Conservation (phyloP, 2,888 invertebrate genomes). For the Labia minor region DNA sequence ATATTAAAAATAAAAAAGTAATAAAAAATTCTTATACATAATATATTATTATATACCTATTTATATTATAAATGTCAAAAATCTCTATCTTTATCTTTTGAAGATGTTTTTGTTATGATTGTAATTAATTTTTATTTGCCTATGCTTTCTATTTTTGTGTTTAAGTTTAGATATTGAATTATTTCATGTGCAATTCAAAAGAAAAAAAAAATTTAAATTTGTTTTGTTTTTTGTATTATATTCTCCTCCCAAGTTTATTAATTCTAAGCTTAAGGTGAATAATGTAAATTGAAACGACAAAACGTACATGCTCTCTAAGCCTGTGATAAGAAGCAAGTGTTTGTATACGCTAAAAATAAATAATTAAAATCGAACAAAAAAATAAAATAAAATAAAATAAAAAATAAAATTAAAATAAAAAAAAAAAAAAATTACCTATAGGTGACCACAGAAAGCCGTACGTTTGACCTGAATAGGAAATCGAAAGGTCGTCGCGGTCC, state of each 20-base stretch:
- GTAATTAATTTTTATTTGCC: neutral
- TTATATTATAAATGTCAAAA: too few relatives aligned
- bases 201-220: neutral
- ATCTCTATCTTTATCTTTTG: neutral
- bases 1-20: too few relatives aligned
- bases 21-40: too few relatives aligned
- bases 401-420: neutral
- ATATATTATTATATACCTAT: too few relatives aligned
- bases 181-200: neutral
- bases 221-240: neutral
- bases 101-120: neutral
- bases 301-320: constrained; percentile 13
- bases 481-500: too few relatives aligned
- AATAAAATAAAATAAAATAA: neutral
- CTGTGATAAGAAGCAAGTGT: constrained; percentile 13
- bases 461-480: neutral
- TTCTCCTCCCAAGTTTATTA: neutral
- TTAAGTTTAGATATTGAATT: constrained; percentile 1
- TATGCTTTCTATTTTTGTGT: neutral
- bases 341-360: constrained; percentile 9
- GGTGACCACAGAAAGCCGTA: constrained; percentile 13
- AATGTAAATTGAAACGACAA: constrained; percentile 5
- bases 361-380: constrained; percentile 3
- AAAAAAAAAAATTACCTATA: neutral
- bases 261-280: neutral